Evolutionary conservation across 2,888 invertebrate genomes (phyloP).

Genomic region (Apotomis betuletana): DNA sequence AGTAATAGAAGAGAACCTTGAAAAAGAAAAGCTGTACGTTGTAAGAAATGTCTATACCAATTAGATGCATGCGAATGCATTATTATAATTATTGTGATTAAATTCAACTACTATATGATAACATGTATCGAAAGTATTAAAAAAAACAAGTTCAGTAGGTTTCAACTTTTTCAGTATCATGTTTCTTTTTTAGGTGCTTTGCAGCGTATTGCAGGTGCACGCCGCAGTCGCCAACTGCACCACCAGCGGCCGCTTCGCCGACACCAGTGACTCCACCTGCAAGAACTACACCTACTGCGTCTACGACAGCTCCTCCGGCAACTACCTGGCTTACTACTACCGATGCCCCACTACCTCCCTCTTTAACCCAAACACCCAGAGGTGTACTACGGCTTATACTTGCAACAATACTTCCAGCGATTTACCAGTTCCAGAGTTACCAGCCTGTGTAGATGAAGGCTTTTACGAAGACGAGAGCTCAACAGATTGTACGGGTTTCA

Average conservation of each 20-base stretch:
- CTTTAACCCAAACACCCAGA: slow-evolving; percentile 50
- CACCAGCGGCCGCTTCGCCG: slow-evolving; percentile 60
- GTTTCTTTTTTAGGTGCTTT: slow-evolving; percentile 45
- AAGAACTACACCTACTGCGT: slow-evolving; percentile 73
- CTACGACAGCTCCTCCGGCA: slow-evolving; percentile 50
- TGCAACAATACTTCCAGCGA: slow-evolving; percentile 35
- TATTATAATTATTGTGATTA: no score
- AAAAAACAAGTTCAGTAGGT: background rate
- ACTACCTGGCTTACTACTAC: slow-evolving; percentile 65
- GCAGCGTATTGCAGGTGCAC: slow-evolving; percentile 52
- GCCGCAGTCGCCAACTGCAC: slow-evolving; percentile 64
- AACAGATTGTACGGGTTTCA: slow-evolving; percentile 17
- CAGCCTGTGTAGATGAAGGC: slow-evolving; percentile 20
- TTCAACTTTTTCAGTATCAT: background rate
- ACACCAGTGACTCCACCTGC: slow-evolving; percentile 69
- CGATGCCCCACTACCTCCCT: slow-evolving; percentile 69
- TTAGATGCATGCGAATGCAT: no score
- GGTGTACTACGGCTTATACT: slow-evolving; percentile 48
- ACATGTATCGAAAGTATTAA: no score
- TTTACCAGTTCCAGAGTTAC: background rate
- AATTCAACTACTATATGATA: no score
- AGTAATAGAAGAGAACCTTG: no score
- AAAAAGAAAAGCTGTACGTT: no score
- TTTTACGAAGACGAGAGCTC: slow-evolving; percentile 11
- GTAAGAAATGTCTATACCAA: no score